Percentiles rank a stretch among this genome's conserved stretches.
Conservation (phyloP, 2,797 vertebrate species). For the Syncerus caffer region DNA sequence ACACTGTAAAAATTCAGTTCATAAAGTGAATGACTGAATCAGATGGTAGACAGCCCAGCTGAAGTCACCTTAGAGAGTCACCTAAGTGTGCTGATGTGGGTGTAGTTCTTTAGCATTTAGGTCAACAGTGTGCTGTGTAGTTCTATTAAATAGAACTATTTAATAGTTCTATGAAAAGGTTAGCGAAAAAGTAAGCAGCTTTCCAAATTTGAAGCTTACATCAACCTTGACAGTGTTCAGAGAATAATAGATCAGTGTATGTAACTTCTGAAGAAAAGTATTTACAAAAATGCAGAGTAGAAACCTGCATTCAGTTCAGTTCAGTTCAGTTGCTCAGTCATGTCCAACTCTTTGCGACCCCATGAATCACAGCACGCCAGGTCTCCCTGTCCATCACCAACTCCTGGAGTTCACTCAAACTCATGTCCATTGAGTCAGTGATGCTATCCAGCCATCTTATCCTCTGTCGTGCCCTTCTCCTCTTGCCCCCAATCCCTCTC, state of each 20-base stretch:
- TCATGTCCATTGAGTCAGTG: no score
- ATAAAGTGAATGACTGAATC: background rate
- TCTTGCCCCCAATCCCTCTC: no score
- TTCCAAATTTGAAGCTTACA: slow-evolving; percentile 35
- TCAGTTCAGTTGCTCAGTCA: no score
- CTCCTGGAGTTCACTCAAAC: no score
- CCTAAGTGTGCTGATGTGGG: background rate
- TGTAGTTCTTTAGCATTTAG: no score
- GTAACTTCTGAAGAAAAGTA: slow-evolving; percentile 13
- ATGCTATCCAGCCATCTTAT: no score
- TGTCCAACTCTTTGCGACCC: no score
- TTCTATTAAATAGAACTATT: background rate
- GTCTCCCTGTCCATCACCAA: no score
- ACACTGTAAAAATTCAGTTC: background rate
- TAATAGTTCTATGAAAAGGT: background rate
- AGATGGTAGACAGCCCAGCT: background rate
- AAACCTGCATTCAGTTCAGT: background rate
- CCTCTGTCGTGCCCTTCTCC: no score
- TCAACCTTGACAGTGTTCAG: background rate
- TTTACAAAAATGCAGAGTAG: background rate
- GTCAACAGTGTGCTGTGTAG: no score
- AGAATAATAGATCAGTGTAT: background rate
- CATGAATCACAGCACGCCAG: no score
- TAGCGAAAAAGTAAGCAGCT: background rate
- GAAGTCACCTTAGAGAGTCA: background rate